These are phyloP conservation scores for Tipula lateralis DNA, from an alignment of 2,888 invertebrate genomes.

Conservation along the genomic window DNA sequence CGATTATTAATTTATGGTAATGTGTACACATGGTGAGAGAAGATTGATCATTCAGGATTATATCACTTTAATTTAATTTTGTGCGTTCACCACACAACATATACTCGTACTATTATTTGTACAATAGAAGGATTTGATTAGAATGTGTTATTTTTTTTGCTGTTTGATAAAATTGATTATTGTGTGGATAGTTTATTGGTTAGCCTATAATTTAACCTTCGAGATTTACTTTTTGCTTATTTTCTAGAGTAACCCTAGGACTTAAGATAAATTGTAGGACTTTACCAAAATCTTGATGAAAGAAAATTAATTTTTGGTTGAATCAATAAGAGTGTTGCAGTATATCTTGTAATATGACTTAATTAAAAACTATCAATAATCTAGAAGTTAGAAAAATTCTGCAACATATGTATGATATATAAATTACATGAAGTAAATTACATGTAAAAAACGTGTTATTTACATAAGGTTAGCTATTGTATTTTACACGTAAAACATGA, in stretches of 20 bases:
- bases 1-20: conserved; percentile 19
- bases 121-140: neutral
- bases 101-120: neutral
- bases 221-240: neutral
- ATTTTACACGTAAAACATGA: too few species aligned
- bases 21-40: neutral
- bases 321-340: neutral
- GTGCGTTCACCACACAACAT: neutral
- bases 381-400: too few species aligned
- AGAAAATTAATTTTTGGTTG: neutral
- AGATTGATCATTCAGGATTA: conserved; percentile 11
- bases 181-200: conserved; percentile 6
- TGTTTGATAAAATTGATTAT: neutral
- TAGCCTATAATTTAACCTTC: neutral
- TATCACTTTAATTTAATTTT: conserved; percentile 11
- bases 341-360: too few species aligned
- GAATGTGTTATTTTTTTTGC: neutral
- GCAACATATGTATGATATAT: too few species aligned
- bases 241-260: neutral
- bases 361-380: too few species aligned
- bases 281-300: neutral
- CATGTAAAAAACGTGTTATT: too few species aligned
- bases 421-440: too few species aligned
- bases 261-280: neutral
- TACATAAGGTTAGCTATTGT: too few species aligned